These are phyloP conservation scores for Limnephilus auricula DNA, from an alignment of 2,888 invertebrate species.

Conservation along the genomic window DNA sequence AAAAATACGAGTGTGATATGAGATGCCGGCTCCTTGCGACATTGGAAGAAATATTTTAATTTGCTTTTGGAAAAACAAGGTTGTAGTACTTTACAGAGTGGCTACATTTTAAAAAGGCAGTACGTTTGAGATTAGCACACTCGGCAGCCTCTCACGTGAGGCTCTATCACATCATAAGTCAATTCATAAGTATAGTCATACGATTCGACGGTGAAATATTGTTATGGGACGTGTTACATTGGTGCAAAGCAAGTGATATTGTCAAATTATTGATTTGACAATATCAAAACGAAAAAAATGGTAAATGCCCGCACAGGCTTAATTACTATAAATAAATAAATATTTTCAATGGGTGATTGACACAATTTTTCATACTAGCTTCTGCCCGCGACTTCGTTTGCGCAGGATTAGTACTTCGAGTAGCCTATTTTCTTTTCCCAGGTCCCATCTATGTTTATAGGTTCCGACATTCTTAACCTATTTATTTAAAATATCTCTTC, in stretches of 20 bases:
- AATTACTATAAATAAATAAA: too few species aligned
- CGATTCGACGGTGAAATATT: background rate
- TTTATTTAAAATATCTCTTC: too few species aligned
- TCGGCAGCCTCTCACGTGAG: background rate
- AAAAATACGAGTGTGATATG: background rate
- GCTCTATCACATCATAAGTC: background rate
- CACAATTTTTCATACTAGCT: too few species aligned
- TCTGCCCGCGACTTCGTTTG: too few species aligned
- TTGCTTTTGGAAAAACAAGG: background rate
- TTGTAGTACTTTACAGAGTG: background rate
- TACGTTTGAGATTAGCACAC: background rate
- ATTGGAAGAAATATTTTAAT: background rate
- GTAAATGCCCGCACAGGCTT: too few species aligned
- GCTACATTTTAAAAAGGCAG: background rate
- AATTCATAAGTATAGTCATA: background rate
- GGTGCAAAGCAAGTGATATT: background rate
- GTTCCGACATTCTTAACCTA: too few species aligned
- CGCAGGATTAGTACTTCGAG: too few species aligned
- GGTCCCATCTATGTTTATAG: too few species aligned
- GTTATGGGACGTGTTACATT: background rate
- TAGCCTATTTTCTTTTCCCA: too few species aligned
- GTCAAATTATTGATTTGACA: too few species aligned
- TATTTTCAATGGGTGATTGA: too few species aligned
- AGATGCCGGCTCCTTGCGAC: background rate
- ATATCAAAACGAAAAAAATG: too few species aligned